Evolutionary conservation across 1,140 invertebrate species (phyloP), one percentile per base, ranked within the genome.

Genomic region (Neotoxoptera formosana): DNA sequence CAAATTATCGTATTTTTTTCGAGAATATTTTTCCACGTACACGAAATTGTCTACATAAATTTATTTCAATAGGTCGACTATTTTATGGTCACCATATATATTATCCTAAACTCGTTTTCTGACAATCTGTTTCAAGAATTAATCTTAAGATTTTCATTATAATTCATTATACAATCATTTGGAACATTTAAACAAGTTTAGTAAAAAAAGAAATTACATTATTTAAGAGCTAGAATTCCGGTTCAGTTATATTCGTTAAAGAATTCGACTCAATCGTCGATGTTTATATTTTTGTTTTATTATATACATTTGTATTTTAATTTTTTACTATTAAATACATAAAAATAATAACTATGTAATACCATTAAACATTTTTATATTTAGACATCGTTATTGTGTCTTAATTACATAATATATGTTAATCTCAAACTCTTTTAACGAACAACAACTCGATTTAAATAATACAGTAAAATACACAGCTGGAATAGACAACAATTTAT

Each of bases 171-270:
- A 47, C 84, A 87, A 87, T 30, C 84, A n/a, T 87, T 47, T 14
- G 84, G 25, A 17, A 48, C 30, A 47, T 87, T 87, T 17, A 87
- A 87, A 87, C 84, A 45, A 87, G 84, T 87, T 87, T 87, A 30
- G 30, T 87, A 45, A 47, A 87, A 76, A 87, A 87, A 87, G 84
- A 87, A 86, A 87, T 87, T 87, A 87, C 30, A 47, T 48, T 87
- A 45, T 87, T 87, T 87, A 47, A 87, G 41, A 30, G 25, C 3
- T n/a, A 45, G 9, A 45, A 47, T 30, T 87, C 84, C 84, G 84
- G 83, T 86, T 86, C 83, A 86, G 45, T 45, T 76, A 3, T 47
- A 41, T 45, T 86, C 11, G 1, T 47, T 41, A 17, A 20, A 14
- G 84, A 87, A 87, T 87, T 30, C 17, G 25, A 48, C 84, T n/a